These are phyloP conservation scores for Lucinisca nassula DNA, from an alignment of 2,888 invertebrate genomes.

Conservation along the genomic window DNA sequence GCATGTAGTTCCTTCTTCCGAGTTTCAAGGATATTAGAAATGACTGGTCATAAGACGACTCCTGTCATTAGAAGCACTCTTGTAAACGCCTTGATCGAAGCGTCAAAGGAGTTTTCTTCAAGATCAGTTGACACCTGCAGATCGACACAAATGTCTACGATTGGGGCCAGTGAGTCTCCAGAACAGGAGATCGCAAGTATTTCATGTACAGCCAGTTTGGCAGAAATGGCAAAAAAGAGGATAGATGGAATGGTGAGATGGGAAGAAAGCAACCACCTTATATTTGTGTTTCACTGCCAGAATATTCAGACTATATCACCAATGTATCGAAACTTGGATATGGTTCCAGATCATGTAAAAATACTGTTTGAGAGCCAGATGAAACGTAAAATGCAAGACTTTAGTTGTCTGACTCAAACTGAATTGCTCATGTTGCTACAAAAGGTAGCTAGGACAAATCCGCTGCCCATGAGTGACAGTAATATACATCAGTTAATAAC, in stretches of 20 bases:
- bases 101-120: constrained; percentile 57
- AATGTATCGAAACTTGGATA: constrained; percentile 60
- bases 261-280: constrained; percentile 76
- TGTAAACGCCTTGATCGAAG: constrained; percentile 50
- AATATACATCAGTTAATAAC: constrained; percentile 38
- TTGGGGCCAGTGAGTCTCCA: neutral
- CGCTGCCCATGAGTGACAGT: constrained; percentile 11
- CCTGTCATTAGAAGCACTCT: constrained; percentile 44
- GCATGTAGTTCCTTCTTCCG: constrained; percentile 73
- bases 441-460: constrained; percentile 57
- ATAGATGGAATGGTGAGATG: constrained; percentile 75
- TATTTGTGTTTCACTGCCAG: constrained; percentile 73
- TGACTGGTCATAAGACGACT: constrained; percentile 39
- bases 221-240: constrained; percentile 41
- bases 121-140: constrained; percentile 52
- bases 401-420: constrained; percentile 31
- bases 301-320: constrained; percentile 73
- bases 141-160: constrained; percentile 35
- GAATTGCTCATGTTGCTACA: constrained; percentile 59
- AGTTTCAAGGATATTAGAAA: constrained; percentile 48
- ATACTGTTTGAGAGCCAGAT: constrained; percentile 74
- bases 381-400: constrained; percentile 62
- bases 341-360: constrained; percentile 62
- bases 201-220: neutral
- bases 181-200: neutral